Conservation (phyloP, 2,797 vertebrate species). For the Ctenosaura bakeri region DNA sequence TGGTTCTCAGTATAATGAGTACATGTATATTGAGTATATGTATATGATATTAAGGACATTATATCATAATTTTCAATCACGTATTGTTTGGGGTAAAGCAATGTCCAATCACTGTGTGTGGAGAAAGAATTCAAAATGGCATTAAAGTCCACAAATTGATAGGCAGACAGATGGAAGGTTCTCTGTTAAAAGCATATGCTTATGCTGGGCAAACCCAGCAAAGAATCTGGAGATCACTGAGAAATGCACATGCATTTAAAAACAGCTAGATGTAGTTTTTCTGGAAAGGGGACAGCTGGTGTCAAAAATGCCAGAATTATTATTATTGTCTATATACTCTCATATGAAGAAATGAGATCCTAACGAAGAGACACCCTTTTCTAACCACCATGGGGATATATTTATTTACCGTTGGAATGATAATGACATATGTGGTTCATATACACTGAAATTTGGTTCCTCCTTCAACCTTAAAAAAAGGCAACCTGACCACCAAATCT, state of each 20-base stretch:
- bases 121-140: conserved; percentile 24
- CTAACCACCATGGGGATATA: conserved; percentile 73
- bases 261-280: conserved; percentile 33
- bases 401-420: conserved; percentile 80
- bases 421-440: conserved; percentile 77
- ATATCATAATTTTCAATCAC: neutral
- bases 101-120: conserved; percentile 7
- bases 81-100: neutral
- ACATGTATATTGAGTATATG: neutral
- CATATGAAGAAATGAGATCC: conserved; percentile 58
- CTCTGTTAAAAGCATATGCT: neutral
- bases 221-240: neutral
- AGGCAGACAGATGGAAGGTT: conserved; percentile 1
- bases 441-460: conserved; percentile 70
- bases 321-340: conserved; percentile 62
- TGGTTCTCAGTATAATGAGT: neutral
- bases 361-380: conserved; percentile 62
- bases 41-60: neutral
- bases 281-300: conserved; percentile 23
- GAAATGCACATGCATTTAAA: conserved; percentile 33
- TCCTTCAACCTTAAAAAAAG: conserved; percentile 75
- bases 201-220: conserved; percentile 17
- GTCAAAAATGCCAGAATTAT: conserved; percentile 47
- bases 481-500: conserved; percentile 71
- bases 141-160: neutral